Conservation (phyloP, 2,113 vertebrate species). For the Mandrillus leucophaeus region DNA sequence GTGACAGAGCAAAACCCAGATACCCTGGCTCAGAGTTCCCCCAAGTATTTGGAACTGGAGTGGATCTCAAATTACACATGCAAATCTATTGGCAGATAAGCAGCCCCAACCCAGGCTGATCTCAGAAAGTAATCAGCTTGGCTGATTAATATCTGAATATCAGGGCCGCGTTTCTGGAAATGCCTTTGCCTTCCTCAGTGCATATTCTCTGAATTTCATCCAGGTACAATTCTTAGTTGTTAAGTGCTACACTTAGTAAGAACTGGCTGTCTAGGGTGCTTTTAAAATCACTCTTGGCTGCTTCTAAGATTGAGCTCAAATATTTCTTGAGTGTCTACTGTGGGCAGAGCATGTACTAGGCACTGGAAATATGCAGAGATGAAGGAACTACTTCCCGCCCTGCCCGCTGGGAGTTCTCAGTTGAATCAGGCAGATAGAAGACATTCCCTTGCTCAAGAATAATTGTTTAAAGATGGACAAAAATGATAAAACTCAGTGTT, state of each 20-base stretch:
- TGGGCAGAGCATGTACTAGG: not conserved
- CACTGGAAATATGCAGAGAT: not conserved
- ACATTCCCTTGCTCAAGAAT: slow-evolving; percentile 52
- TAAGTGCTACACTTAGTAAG: not conserved
- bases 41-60: not conserved
- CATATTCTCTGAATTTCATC: not conserved
- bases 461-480: slow-evolving; percentile 42
- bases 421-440: slow-evolving; percentile 51
- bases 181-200: not conserved
- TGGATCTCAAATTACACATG: not conserved
- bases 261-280: not conserved
- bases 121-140: not conserved
- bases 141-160: not conserved
- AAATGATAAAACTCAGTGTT: not conserved
- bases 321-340: not conserved
- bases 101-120: slow-evolving; percentile 44
- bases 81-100: not conserved
- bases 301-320: not conserved
- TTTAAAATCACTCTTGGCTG: not conserved
- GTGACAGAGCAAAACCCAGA: slow-evolving; percentile 2
- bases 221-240: not conserved
- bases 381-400: not conserved
- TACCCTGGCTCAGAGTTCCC: not conserved
- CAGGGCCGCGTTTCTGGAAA: not conserved
- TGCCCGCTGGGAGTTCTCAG: not conserved